Evolutionary conservation across 2,797 vertebrate genomes (phyloP).

Genomic region (Dryobates pubescens): DNA sequence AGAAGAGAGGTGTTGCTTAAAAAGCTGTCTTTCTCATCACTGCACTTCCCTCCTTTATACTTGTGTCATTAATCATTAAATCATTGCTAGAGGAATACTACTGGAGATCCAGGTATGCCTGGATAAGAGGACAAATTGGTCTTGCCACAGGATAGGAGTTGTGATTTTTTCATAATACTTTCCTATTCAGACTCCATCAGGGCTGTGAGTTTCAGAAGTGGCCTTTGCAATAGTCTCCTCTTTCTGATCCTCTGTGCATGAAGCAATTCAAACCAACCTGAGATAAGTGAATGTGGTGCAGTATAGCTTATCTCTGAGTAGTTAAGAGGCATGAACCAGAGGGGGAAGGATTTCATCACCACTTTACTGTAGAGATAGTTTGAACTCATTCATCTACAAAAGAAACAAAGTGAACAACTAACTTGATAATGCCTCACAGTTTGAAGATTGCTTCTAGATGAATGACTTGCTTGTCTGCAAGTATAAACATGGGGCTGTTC

Average conservation of each 20-base stretch:
- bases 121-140: not conserved
- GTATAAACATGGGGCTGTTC: not conserved
- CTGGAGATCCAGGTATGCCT: not conserved
- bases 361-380: not conserved
- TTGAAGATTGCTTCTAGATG: slow-evolving; percentile 1
- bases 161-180: not conserved
- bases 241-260: not conserved
- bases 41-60: not conserved
- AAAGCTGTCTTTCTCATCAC: not conserved
- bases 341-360: slow-evolving; percentile 1
- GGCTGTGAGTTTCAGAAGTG: not conserved
- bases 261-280: not conserved
- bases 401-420: slow-evolving; percentile 15
- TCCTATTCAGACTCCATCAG: not conserved
- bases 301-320: not conserved
- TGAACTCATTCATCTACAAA: slow-evolving; percentile 19
- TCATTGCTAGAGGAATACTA: not conserved
- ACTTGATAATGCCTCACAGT: not conserved
- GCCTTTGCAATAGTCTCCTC: not conserved
- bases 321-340: not conserved
- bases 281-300: not conserved
- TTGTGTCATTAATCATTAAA: not conserved
- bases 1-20: not conserved
- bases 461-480: slow-evolving; percentile 22
- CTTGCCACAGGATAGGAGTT: not conserved